phyloP scores from a whole-genome alignment of 2,888 invertebrate genomes.

The Pteria penguin region DNA sequence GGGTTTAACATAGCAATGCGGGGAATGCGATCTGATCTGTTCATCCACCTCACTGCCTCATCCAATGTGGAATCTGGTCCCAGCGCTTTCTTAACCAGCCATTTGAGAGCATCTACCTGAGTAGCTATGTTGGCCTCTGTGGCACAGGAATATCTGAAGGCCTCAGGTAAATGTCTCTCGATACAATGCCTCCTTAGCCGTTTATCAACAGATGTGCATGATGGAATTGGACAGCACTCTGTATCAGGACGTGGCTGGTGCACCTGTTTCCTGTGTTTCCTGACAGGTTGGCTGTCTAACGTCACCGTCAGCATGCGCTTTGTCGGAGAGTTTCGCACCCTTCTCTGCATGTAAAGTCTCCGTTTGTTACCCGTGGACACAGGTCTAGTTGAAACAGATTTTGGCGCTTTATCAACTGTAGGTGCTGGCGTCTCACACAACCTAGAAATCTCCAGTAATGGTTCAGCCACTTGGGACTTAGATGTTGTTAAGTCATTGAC shows the following conservation, averaged over 20 bases:
- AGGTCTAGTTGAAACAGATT: too few relatives aligned
- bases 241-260: too few relatives aligned
- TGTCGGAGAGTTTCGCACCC: too few relatives aligned
- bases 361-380: too few relatives aligned
- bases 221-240: too few relatives aligned
- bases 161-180: neutral
- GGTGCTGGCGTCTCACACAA: too few relatives aligned
- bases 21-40: neutral
- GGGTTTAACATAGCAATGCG: neutral
- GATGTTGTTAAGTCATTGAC: neutral
- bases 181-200: neutral
- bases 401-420: too few relatives aligned
- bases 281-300: too few relatives aligned
- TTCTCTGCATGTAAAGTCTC: too few relatives aligned
- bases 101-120: neutral
- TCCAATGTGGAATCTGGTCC: neutral
- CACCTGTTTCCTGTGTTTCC: too few relatives aligned
- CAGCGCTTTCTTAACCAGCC: neutral
- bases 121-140: neutral
- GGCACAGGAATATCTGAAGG: neutral
- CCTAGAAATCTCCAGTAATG: too few relatives aligned
- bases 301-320: too few relatives aligned
- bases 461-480: neutral
- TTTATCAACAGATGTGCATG: neutral
- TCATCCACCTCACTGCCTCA: neutral